Evolutionary conservation across 2,888 invertebrate genomes (phyloP).

Genomic region (Drosophila colorata): DNA sequence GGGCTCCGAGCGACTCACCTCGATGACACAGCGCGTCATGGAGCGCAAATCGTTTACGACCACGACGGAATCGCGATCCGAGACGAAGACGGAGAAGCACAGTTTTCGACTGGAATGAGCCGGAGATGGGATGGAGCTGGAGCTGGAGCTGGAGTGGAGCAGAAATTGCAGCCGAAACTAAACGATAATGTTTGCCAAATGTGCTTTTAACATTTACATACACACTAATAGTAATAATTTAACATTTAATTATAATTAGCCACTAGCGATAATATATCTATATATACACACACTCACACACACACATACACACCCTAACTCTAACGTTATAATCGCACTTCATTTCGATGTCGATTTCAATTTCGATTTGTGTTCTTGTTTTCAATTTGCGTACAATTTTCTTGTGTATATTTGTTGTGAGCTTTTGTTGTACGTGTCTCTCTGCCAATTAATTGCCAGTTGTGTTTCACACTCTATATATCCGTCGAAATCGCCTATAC

Average conservation of each 20-base stretch:
- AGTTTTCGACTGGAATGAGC: constrained; percentile 85
- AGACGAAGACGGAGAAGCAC: constrained; percentile 85
- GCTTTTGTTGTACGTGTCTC: constrained; percentile 48
- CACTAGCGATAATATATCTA: constrained; percentile 68
- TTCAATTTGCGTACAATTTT: constrained; percentile 13
- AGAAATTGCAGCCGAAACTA: constrained; percentile 25
- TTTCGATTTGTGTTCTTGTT: constrained; percentile 26
- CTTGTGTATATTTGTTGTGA: constrained; percentile 60
- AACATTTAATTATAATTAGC: constrained; percentile 77
- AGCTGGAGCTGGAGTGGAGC: constrained; percentile 19
- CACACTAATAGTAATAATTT: constrained; percentile 79
- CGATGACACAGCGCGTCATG: constrained; percentile 85
- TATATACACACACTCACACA: constrained; percentile 33
- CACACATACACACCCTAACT: constrained; percentile 30
- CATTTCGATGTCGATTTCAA: constrained; percentile 31
- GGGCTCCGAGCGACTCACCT: constrained; percentile 84
- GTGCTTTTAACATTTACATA: constrained; percentile 83
- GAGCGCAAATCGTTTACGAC: constrained; percentile 85
- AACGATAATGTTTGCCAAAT: constrained; percentile 78
- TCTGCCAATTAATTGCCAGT: constrained; percentile 82
- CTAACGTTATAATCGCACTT: too few species aligned
- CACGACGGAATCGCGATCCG: constrained; percentile 84
- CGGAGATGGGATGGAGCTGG: constrained; percentile 18
- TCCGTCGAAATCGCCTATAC: constrained; percentile 23
- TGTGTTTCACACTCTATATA: constrained; percentile 31